These are phyloP conservation scores for Casuarius casuarius DNA, from an alignment of 2,113 vertebrate genomes.

Conservation along the genomic window DNA sequence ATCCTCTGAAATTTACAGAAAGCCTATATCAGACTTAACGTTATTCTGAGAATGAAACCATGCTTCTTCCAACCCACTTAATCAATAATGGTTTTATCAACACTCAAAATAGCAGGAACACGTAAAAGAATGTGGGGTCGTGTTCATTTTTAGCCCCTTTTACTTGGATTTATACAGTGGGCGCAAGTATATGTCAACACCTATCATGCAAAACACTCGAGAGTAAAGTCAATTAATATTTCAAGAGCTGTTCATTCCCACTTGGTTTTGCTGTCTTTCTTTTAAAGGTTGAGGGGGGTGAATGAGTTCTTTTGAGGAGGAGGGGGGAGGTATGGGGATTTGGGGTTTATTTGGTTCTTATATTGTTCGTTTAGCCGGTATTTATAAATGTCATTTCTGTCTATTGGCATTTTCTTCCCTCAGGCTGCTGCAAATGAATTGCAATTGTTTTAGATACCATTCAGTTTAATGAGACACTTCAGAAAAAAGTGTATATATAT, in stretches of 20 bases:
- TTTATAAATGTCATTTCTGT: constrained; percentile 49
- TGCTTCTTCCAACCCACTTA: neutral
- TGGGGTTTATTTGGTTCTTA: constrained; percentile 3
- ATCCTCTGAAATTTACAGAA: constrained; percentile 23
- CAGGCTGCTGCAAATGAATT: constrained; percentile 24
- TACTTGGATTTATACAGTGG: neutral
- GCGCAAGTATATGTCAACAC: neutral
- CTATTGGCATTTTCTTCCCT: constrained; percentile 47
- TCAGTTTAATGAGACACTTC: constrained; percentile 38
- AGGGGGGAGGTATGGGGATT: neutral
- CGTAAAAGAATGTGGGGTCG: too few species aligned
- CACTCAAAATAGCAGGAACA: neutral
- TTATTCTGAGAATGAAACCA: constrained; percentile 1
- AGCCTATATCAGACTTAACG: neutral
- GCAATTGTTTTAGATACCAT: constrained; percentile 49
- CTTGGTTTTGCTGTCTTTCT: constrained; percentile 3
- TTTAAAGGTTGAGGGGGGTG: constrained; percentile 8
- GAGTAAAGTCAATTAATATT: neutral
- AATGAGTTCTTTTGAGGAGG: neutral
- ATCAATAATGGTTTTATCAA: neutral
- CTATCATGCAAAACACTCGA: neutral
- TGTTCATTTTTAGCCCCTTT: neutral
- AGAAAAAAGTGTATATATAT: neutral
- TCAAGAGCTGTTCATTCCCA: neutral
- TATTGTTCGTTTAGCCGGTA: neutral